Evolutionary conservation across 2,797 vertebrate genomes (phyloP), one percentile per base, ranked within the genome.

Genomic region (Schizopygopsis pylzovi): DNA sequence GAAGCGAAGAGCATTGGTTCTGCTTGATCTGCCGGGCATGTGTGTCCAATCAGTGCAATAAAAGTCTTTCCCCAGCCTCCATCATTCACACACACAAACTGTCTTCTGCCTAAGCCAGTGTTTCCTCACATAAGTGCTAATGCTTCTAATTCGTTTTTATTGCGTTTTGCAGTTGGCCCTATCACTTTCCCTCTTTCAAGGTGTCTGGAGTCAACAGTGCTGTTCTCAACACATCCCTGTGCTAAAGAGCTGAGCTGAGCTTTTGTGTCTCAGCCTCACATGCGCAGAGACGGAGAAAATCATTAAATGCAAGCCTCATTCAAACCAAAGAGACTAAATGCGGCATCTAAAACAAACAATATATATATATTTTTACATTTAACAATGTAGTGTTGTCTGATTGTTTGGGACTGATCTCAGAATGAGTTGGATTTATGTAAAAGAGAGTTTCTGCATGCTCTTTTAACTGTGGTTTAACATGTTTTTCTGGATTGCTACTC

Each of bases 1-100:
- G 94, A 96, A 95, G 93, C 93, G 22, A 59, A 92, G 87, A 88
- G 92, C 92, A 95, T 95, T 95, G 93, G 94, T 95, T 96, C 92
- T 94, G 90, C 93, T 95, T 90, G 65, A 91, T 94, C 92, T 93
- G 90, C 86, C 91, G 84, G 87, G 91, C 89, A 93, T 93, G 93
- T 95, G 95, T 95, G 93, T 95, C 95, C 93, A 95, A 95, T 96
- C 90, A 91, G 85, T 93, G 91, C 92, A 92, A 91, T 89, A 90
- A 81, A 81, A 89, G 85, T 90, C 91, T 92, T 92, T 91, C 92
- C 90, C 87, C 85, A 88, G 89, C 93, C 95, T 95, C 93, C 93
- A 94, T 91, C 86, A 87, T 68, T 78, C 87, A 89, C 90, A 87
- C 91, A 91, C 89, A 92, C 91, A 92, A 68, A 76, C 79, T 39